Conservation (phyloP, 2,113 vertebrate species). For the Phalacrocorax pelagicus region DNA sequence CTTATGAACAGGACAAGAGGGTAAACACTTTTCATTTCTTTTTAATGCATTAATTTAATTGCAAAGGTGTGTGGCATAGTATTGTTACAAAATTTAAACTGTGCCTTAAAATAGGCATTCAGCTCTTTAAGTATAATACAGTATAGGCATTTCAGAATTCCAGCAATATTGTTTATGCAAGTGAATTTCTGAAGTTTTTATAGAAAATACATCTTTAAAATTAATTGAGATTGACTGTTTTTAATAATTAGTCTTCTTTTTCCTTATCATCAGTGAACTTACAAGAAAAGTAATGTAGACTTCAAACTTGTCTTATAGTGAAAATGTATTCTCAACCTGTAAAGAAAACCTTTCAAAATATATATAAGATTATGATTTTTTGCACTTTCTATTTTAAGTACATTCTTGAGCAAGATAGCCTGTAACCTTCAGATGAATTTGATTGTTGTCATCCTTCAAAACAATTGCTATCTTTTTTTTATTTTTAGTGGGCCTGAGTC, state of each 20-base stretch:
- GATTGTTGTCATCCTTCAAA: not conserved
- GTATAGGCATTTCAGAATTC: not conserved
- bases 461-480: rapidly evolving
- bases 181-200: not conserved
- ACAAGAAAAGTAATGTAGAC: not conserved
- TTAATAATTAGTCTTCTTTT: not conserved
- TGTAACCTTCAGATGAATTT: not conserved
- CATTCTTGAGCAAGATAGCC: not conserved
- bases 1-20: constrained; percentile 95
- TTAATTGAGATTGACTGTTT: not conserved
- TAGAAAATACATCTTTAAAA: not conserved
- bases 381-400: not conserved
- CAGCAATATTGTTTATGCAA: not conserved
- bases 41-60: not conserved
- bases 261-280: not conserved
- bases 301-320: not conserved
- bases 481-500: not conserved
- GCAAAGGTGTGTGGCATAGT: not conserved
- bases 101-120: not conserved
- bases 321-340: not conserved
- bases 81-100: not conserved
- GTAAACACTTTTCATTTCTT: constrained; percentile 71
- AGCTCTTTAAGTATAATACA: not conserved
- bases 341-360: not conserved
- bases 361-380: not conserved